Evolutionary conservation across 2,888 invertebrate species (phyloP).

Genomic region (Papilio elwesi): DNA sequence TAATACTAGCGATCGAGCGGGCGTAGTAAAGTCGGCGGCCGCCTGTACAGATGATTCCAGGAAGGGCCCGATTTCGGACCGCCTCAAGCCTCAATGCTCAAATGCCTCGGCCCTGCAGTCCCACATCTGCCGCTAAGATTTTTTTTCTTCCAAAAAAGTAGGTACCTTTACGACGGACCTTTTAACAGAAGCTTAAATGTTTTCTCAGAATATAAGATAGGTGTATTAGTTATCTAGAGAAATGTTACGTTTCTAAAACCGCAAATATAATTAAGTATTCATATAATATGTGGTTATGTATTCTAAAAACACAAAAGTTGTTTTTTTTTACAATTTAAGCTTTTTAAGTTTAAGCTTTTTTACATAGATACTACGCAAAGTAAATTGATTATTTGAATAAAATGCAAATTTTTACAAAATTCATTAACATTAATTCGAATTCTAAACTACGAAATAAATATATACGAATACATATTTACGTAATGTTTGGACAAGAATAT

Average conservation of each 20-base stretch:
- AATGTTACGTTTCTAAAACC: constrained; percentile 21
- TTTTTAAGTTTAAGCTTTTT: too few species aligned
- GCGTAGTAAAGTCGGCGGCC: constrained; percentile 49
- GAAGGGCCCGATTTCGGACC: constrained; percentile 76
- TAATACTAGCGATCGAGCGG: constrained; percentile 52
- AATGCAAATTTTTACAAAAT: constrained; percentile 4
- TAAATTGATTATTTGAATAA: constrained; percentile 20
- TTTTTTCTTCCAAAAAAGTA: constrained; percentile 48
- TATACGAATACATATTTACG: background rate
- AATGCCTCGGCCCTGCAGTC: constrained; percentile 63
- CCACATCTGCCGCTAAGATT: constrained; percentile 77
- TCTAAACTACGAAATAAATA: background rate
- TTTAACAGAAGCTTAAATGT: constrained; percentile 35
- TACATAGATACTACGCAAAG: background rate
- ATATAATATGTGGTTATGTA: background rate
- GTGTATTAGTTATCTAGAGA: background rate
- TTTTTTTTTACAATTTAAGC: too few species aligned
- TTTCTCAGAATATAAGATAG: constrained; percentile 42
- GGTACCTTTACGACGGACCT: constrained; percentile 29
- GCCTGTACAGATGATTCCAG: constrained; percentile 72
- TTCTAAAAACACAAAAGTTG: too few species aligned
- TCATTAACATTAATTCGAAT: background rate
- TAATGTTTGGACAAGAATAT: constrained; percentile 5
- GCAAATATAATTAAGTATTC: background rate
- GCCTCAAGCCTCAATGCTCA: constrained; percentile 61